Conservation (phyloP, 2,113 vertebrate genomes). For the Hippolais icterina region DNA sequence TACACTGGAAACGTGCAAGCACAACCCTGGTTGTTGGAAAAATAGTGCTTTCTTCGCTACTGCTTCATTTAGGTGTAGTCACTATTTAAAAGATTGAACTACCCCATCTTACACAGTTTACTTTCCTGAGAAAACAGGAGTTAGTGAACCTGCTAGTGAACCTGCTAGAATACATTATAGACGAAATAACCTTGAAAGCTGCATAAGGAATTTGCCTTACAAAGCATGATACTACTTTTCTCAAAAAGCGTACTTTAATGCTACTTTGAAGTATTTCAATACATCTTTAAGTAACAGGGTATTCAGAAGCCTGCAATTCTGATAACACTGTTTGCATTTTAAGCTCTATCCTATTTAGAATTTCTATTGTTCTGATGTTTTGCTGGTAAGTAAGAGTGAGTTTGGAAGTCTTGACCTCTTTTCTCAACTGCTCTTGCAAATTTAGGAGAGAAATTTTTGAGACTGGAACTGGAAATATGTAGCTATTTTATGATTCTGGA, state of each 20-base stretch:
- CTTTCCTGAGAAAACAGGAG: not conserved
- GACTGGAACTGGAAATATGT: not conserved
- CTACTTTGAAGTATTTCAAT: not conserved
- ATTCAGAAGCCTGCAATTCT: not conserved
- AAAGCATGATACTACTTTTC: not conserved
- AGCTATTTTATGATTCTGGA: not conserved
- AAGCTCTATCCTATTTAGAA: not conserved
- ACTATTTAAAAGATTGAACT: not conserved
- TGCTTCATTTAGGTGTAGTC: not conserved
- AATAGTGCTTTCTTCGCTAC: not conserved
- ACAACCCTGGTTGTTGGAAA: not conserved
- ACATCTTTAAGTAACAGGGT: not conserved
- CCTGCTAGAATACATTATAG: not conserved
- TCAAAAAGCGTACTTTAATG: not conserved
- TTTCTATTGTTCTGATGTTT: not conserved
- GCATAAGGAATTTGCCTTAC: not conserved
- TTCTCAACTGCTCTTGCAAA: constrained; percentile 31
- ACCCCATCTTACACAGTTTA: not conserved
- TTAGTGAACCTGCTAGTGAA: not conserved
- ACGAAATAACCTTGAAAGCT: not conserved
- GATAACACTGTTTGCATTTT: constrained; percentile 2
- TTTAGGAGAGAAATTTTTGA: not conserved
- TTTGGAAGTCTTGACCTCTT: constrained; percentile 17
- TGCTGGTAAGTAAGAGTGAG: constrained; percentile 18
- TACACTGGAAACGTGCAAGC: not conserved